These are phyloP conservation scores for Hypsopygia costalis DNA, from an alignment of 2,888 invertebrate genomes.

Conservation along the genomic window DNA sequence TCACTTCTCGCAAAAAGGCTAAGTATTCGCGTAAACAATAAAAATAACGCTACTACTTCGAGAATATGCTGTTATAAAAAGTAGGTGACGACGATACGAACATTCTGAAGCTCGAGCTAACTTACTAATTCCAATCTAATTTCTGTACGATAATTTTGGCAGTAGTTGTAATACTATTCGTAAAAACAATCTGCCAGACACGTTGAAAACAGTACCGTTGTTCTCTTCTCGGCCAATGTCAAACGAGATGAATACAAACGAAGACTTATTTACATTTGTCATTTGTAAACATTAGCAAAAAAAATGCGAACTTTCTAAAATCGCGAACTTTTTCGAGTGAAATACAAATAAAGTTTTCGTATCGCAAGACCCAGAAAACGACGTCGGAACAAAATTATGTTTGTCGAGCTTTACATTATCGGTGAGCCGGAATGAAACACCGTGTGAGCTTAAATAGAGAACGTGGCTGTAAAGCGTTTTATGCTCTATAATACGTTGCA, in stretches of 20 bases:
- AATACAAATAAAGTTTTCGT: not conserved
- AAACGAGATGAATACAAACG: conserved; percentile 30
- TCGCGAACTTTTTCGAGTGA: not conserved
- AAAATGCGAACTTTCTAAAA: conserved; percentile 16
- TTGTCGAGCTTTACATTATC: conserved; percentile 42
- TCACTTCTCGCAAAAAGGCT: not conserved
- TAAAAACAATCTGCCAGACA: too few species aligned
- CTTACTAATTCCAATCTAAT: too few species aligned
- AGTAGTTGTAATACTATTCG: too few species aligned
- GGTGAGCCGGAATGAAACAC: conserved; percentile 32
- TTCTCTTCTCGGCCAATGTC: conserved; percentile 34
- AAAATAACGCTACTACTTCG: not conserved
- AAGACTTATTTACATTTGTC: conserved; percentile 9
- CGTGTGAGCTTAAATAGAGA: conserved; percentile 54
- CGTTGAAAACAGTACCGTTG: conserved; percentile 35
- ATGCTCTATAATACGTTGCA: conserved; percentile 57
- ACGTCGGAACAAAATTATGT: conserved; percentile 46
- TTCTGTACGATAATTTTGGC: too few species aligned
- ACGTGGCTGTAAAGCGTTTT: conserved; percentile 46
- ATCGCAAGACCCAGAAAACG: conserved; percentile 23
- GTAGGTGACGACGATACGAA: not conserved
- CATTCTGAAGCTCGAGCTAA: not conserved
- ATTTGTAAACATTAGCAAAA: conserved; percentile 15
- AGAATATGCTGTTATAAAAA: not conserved
- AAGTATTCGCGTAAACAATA: not conserved